A percentile compares a stretch with the other conserved stretches of the same genome.
Evolutionary conservation across 2,888 invertebrate species (phyloP).

Genomic region (Exocentrus adspersus): DNA sequence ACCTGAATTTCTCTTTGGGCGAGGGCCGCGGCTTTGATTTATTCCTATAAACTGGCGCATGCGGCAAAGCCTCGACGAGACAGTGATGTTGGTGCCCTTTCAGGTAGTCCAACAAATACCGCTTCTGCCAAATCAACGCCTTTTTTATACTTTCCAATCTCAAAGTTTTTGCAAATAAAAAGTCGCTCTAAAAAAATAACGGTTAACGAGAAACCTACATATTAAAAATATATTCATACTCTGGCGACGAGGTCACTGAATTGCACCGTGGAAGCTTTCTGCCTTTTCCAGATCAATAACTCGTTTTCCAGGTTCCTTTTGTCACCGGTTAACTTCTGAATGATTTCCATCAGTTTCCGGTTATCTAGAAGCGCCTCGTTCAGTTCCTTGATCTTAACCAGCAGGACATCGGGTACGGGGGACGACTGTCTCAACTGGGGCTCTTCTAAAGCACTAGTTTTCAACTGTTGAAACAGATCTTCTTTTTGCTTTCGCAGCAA

Average conservation of each 20-base stretch:
- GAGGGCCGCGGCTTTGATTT: slow-evolving; percentile 10
- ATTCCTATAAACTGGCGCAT: slow-evolving; percentile 17
- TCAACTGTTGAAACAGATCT: slow-evolving; percentile 55
- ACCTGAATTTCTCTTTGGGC: slow-evolving; percentile 37
- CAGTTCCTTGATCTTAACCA: slow-evolving; percentile 62
- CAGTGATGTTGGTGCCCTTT: slow-evolving; percentile 58
- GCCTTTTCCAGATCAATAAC: slow-evolving; percentile 62
- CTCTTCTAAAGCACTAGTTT: slow-evolving; percentile 52
- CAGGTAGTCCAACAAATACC: slow-evolving; percentile 80
- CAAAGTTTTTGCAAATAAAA: slow-evolving; percentile 75
- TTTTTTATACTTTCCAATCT: slow-evolving; percentile 87
- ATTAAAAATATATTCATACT: slow-evolving; percentile 33
- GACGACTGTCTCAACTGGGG: not conserved
- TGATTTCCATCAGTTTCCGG: slow-evolving; percentile 64
- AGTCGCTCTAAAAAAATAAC: slow-evolving; percentile 65
- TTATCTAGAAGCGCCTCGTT: slow-evolving; percentile 67
- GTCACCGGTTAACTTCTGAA: slow-evolving; percentile 63
- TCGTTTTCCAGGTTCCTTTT: slow-evolving; percentile 64
- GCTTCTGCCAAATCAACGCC: slow-evolving; percentile 90
- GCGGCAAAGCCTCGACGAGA: slow-evolving; percentile 39
- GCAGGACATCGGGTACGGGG: slow-evolving; percentile 36
- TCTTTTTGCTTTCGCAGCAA: slow-evolving; percentile 63
- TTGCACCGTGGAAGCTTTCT: slow-evolving; percentile 48
- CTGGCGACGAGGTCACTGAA: slow-evolving; percentile 58
- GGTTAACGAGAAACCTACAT: not conserved